Evolutionary conservation across 2,113 vertebrate genomes (phyloP).

Genomic region (Erythrocercus mccallii): DNA sequence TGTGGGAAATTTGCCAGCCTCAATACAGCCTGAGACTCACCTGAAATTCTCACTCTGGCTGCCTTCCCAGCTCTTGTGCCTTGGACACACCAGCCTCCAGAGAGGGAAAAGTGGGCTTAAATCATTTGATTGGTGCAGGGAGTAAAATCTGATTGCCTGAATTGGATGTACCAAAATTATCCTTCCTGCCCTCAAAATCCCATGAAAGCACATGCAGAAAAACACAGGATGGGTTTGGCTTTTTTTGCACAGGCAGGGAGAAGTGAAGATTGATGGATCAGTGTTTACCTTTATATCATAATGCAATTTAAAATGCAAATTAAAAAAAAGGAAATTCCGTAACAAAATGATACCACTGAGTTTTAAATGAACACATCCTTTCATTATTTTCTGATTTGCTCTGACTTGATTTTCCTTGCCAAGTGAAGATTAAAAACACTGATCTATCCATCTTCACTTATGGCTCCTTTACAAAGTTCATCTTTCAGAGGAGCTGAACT

Average conservation of each 20-base stretch:
- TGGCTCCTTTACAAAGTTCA: not conserved
- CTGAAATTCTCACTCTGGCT: not conserved
- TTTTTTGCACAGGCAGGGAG: not conserved
- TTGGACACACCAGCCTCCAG: not conserved
- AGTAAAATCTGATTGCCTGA: not conserved
- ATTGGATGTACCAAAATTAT: not conserved
- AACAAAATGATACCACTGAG: not conserved
- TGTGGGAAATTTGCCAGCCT: not conserved
- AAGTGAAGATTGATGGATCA: not conserved
- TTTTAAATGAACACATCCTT: not conserved
- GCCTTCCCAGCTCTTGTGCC: not conserved
- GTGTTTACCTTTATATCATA: not conserved
- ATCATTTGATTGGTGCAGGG: not conserved
- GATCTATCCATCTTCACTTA: rapidly evolving
- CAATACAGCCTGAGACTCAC: not conserved
- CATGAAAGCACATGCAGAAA: not conserved
- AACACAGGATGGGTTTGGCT: not conserved
- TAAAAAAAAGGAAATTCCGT: not conserved
- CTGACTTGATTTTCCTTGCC: not conserved
- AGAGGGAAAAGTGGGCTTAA: not conserved
- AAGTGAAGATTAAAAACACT: not conserved
- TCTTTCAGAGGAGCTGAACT: not conserved
- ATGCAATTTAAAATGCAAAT: not conserved
- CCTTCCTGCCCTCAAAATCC: not conserved
- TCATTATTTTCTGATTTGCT: not conserved